Conservation (phyloP, 2,113 vertebrate genomes). For the Astur gentilis region DNA sequence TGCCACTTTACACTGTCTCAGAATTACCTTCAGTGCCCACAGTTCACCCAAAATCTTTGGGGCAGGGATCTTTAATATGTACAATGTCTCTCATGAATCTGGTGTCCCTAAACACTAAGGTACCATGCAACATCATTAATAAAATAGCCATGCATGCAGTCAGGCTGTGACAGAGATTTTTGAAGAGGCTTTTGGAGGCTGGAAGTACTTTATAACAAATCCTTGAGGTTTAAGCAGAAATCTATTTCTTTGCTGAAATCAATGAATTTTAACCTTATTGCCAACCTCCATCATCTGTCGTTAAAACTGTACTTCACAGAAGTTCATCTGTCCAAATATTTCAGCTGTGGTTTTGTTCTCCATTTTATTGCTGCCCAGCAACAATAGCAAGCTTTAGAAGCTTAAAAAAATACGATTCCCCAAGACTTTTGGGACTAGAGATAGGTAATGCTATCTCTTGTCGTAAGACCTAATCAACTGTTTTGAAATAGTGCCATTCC, state of each 20-base stretch:
- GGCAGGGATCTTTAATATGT: background rate
- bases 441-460: background rate
- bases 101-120: background rate
- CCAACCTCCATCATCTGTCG: background rate
- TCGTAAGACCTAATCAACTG: background rate
- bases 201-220: background rate
- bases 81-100: background rate
- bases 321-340: conserved; percentile 25
- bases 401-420: background rate
- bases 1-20: background rate
- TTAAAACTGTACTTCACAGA: background rate
- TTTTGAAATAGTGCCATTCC: background rate
- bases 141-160: background rate
- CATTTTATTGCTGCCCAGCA: background rate
- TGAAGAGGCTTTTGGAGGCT: background rate
- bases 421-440: background rate
- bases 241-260: background rate
- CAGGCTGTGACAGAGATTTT: background rate
- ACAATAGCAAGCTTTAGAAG: conserved; percentile 15
- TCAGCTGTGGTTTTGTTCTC: background rate
- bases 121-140: background rate
- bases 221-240: background rate
- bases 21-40: background rate
- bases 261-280: background rate
- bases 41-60: background rate